Evolutionary conservation across 2,113 vertebrate species (phyloP).

Genomic region (Rallus limicola): DNA sequence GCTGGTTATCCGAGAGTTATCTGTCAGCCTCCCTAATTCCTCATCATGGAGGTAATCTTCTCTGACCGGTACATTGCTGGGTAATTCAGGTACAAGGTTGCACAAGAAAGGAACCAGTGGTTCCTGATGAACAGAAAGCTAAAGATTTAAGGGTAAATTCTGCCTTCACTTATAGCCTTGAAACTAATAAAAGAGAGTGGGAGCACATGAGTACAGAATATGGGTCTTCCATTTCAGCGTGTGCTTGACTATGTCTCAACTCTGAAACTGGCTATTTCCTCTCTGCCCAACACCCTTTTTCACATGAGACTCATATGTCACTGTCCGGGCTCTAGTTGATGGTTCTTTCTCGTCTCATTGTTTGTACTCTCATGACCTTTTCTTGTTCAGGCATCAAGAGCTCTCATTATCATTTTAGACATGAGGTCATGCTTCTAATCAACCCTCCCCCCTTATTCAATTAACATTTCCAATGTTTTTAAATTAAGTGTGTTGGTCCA

Average conservation of each 20-base stretch:
- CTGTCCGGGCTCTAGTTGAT: neutral
- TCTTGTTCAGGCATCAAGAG: slow-evolving; percentile 41
- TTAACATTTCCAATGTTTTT: slow-evolving; percentile 59
- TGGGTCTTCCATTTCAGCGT: neutral
- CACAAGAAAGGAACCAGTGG: neutral
- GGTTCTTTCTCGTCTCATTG: neutral
- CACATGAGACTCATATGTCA: neutral
- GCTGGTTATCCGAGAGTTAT: neutral
- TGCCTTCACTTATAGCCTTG: neutral
- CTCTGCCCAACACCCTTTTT: neutral
- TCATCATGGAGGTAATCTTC: neutral
- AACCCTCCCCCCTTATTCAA: slow-evolving; percentile 43
- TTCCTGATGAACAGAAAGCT: neutral
- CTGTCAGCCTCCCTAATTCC: slow-evolving; percentile 7
- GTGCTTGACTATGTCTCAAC: neutral
- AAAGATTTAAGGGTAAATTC: neutral
- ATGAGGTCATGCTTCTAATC: slow-evolving; percentile 48
- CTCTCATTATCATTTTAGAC: slow-evolving; percentile 54
- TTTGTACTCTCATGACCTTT: slow-evolving; percentile 51
- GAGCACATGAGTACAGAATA: neutral
- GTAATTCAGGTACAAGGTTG: neutral
- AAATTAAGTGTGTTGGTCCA: slow-evolving; percentile 32
- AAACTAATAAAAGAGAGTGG: neutral
- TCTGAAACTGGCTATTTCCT: neutral
- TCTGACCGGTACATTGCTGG: neutral